phyloP scores from a whole-genome alignment of 2,113 vertebrate genomes.

The Cisticola juncidis region DNA sequence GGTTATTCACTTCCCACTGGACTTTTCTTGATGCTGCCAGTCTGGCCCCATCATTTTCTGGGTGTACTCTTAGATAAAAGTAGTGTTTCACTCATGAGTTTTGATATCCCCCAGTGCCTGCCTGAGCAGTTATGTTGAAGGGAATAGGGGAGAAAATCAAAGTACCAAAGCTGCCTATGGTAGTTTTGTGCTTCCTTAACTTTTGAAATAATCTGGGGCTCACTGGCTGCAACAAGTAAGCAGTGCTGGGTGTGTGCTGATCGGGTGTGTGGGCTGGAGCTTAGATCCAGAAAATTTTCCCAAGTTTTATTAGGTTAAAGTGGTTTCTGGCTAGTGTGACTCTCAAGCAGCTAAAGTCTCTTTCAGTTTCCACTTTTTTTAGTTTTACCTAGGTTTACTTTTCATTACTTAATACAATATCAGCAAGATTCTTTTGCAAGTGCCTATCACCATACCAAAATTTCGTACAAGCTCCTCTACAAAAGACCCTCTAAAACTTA shows the following conservation, averaged over 20 bases:
- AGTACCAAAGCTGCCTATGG: neutral
- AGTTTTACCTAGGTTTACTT: neutral
- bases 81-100: neutral
- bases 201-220: neutral
- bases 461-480: neutral
- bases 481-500: neutral
- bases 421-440: neutral
- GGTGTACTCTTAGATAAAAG: neutral
- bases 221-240: neutral
- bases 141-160: neutral
- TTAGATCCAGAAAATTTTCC: neutral
- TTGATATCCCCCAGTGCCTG: neutral
- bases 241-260: neutral
- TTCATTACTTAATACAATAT: neutral
- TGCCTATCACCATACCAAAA: neutral
- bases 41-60: neutral
- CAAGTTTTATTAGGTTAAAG: neutral
- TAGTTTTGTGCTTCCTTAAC: neutral
- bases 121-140: neutral
- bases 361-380: neutral
- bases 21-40: neutral
- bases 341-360: neutral
- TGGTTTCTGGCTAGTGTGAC: neutral
- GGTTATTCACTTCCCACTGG: neutral
- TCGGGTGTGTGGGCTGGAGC: too few species aligned